These are phyloP conservation scores for Microctonus aethiopoides DNA, from an alignment of 2,888 invertebrate genomes.

Conservation along the genomic window DNA sequence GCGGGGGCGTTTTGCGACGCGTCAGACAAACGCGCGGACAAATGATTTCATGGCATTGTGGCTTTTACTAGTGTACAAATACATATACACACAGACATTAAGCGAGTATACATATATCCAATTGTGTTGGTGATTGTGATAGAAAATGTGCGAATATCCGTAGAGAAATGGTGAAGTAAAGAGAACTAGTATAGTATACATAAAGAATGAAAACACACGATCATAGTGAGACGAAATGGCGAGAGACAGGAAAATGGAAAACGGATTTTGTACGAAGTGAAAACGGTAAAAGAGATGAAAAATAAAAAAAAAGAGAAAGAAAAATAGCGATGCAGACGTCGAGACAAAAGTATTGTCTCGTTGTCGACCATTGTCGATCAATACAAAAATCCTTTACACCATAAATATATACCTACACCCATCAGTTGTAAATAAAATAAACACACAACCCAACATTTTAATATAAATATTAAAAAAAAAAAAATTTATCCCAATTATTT, in stretches of 20 bases:
- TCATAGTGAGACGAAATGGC: neutral
- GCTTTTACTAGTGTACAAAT: constrained; percentile 48
- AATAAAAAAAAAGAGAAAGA: neutral
- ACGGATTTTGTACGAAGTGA: constrained; percentile 12
- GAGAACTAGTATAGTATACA: neutral
- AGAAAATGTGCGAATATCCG: neutral
- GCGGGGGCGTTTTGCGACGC: constrained; percentile 53
- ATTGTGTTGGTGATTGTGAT: constrained; percentile 1
- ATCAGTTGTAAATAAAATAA: neutral
- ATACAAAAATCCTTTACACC: constrained; percentile 3
- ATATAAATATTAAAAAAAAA: neutral
- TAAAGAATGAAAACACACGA: neutral
- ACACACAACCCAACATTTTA: neutral
- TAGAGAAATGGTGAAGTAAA: constrained; percentile 10
- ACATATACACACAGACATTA: constrained; percentile 35
- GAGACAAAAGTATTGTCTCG: constrained; percentile 19
- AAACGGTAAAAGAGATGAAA: neutral
- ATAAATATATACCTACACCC: neutral
- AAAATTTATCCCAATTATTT: neutral
- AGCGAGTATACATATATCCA: neutral
- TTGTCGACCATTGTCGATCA: constrained; percentile 19
- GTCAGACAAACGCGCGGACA: constrained; percentile 46
- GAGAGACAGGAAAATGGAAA: neutral
- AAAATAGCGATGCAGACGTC: constrained; percentile 15
- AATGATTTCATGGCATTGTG: constrained; percentile 55